Evolutionary conservation across 1,140 invertebrate genomes (phyloP).

Genomic region (Globodera rostochiensis): DNA sequence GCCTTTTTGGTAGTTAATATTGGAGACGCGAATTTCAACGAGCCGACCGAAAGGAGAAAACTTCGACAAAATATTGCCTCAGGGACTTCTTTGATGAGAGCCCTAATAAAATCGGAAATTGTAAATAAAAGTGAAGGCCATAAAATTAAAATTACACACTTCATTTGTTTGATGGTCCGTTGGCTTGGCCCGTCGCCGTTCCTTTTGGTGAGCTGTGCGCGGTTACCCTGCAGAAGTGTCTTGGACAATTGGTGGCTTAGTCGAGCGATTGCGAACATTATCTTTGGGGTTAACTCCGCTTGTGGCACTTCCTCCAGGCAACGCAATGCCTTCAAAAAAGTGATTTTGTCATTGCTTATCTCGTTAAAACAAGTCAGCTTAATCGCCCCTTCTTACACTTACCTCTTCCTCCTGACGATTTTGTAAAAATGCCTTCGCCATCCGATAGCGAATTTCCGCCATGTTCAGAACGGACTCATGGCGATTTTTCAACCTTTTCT

Average conservation of each 20-base stretch:
- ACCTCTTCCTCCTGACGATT: conserved; percentile 22
- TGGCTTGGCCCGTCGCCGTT: neutral
- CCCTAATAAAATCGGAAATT: neutral
- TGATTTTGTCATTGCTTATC: neutral
- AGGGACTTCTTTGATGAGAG: conserved; percentile 20
- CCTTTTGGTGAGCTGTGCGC: conserved; percentile 3
- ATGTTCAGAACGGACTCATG: conserved; percentile 19
- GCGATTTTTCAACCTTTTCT: conserved; percentile 26
- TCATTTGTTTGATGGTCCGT: conserved; percentile 19
- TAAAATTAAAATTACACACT: conserved; percentile 9
- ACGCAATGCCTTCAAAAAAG: conserved; percentile 20
- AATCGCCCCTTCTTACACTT: neutral
- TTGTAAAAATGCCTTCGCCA: conserved; percentile 15
- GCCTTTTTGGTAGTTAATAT: neutral
- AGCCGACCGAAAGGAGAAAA: conserved; percentile 4
- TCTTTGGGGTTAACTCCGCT: conserved; percentile 20
- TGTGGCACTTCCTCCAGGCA: conserved; percentile 21
- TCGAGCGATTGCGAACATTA: conserved; percentile 16
- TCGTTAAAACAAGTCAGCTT: neutral
- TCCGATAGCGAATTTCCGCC: conserved; percentile 23
- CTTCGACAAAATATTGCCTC: conserved; percentile 24
- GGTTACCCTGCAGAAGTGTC: neutral
- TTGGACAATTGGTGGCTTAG: conserved; percentile 13
- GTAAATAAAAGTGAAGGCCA: neutral
- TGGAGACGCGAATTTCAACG: conserved; percentile 5